Evolutionary conservation across 2,888 invertebrate genomes (phyloP).

Genomic region (Buathra laborator): DNA sequence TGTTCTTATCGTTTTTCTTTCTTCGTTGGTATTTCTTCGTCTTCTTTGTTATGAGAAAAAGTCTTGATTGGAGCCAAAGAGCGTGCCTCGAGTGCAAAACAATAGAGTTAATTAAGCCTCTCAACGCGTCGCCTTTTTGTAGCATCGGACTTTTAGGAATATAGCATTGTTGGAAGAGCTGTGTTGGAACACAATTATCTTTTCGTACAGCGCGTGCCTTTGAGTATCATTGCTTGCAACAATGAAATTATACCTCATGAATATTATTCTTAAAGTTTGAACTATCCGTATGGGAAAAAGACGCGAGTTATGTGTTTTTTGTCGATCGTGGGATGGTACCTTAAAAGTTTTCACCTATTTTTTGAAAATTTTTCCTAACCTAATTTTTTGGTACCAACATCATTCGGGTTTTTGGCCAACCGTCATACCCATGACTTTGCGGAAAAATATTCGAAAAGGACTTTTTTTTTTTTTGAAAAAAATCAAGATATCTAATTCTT

Average conservation of each 20-base stretch:
- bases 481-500: no score
- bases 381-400: no score
- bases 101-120: slow-evolving; percentile 20
- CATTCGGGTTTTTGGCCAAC: no score
- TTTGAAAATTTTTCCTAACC: no score
- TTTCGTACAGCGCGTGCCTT: not conserved
- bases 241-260: not conserved
- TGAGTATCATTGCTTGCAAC: no score
- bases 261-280: not conserved
- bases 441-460: no score
- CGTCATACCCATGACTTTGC: no score
- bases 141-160: not conserved
- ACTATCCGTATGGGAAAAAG: no score
- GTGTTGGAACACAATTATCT: not conserved
- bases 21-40: not conserved
- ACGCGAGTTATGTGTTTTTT: no score
- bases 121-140: not conserved
- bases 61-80: not conserved
- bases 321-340: no score
- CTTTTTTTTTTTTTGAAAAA: no score
- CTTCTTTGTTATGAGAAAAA: slow-evolving; percentile 1
- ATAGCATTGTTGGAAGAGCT: not conserved
- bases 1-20: not conserved
- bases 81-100: not conserved
- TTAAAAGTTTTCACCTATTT: no score